phyloP scores from a whole-genome alignment of 2,113 vertebrate species.

The Centrocercus urophasianus region DNA sequence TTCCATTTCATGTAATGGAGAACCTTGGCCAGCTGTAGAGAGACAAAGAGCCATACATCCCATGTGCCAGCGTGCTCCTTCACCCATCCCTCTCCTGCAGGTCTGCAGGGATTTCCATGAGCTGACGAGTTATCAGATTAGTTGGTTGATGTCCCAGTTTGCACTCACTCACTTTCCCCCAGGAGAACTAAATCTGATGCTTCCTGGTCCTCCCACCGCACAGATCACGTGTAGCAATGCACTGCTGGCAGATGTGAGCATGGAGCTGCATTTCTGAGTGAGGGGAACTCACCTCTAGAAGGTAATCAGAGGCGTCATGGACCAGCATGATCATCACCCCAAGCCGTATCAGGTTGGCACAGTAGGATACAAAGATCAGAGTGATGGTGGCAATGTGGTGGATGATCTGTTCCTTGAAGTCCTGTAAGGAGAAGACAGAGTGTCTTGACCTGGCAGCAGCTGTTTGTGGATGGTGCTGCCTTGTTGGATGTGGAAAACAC shows the following conservation, averaged over 20 bases:
- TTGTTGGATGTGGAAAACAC: neutral
- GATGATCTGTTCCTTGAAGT: slow-evolving; percentile 84
- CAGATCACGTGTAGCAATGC: rapidly evolving
- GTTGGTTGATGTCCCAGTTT: neutral
- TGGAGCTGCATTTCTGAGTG: neutral
- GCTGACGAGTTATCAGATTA: neutral
- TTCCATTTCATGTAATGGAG: slow-evolving; percentile 80
- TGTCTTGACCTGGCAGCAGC: neutral
- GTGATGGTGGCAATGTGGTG: slow-evolving; percentile 83
- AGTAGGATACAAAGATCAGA: slow-evolving; percentile 85
- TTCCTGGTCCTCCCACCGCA: neutral
- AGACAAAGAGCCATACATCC: neutral
- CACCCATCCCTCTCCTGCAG: neutral
- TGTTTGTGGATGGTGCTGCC: neutral
- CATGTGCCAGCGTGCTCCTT: neutral
- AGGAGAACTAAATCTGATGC: neutral
- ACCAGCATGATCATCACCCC: slow-evolving; percentile 83
- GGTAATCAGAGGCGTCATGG: slow-evolving; percentile 83
- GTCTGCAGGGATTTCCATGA: neutral
- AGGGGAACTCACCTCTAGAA: slow-evolving; percentile 80
- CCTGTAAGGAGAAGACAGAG: slow-evolving; percentile 58
- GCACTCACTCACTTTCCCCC: neutral
- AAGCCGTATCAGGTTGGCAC: slow-evolving; percentile 78
- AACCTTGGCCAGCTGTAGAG: slow-evolving; percentile 82
- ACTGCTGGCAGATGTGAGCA: neutral